A percentile compares a stretch with the other conserved stretches of the same genome.
Evolutionary conservation across 2,888 invertebrate species (phyloP).

Genomic region (Callinectes sapidus): DNA sequence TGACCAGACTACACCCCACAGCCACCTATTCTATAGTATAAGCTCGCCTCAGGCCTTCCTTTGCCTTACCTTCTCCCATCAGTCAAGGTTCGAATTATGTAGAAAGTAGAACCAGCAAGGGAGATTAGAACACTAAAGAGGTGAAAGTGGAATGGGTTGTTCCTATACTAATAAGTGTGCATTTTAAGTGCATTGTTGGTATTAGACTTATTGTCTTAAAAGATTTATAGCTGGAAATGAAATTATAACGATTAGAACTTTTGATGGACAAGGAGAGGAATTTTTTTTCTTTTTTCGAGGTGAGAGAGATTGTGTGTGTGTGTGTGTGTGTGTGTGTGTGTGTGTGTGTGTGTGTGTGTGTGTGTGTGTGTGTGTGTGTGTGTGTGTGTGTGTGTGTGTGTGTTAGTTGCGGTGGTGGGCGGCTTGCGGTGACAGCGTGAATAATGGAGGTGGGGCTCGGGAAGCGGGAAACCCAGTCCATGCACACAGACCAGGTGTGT

Average conservation of each 20-base stretch:
- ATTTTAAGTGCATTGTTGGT: neutral
- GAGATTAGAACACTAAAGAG: neutral
- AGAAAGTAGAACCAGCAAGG: neutral
- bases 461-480: neutral
- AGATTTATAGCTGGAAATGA: no score
- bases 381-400: neutral
- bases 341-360: no score
- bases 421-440: conserved; percentile 22
- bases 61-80: neutral
- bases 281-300: no score
- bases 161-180: neutral
- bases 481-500: neutral
- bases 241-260: no score
- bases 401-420: neutral
- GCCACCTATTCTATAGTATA: neutral
- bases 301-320: no score
- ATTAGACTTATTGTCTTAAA: no score
- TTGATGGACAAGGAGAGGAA: no score
- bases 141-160: neutral
- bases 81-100: neutral
- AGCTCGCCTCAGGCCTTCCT: neutral
- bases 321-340: no score
- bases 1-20: neutral
- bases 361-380: no score
- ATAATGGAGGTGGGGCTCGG: neutral